Conservation (phyloP, 2,888 invertebrate genomes). For the Pachymerium ferrugineum region DNA sequence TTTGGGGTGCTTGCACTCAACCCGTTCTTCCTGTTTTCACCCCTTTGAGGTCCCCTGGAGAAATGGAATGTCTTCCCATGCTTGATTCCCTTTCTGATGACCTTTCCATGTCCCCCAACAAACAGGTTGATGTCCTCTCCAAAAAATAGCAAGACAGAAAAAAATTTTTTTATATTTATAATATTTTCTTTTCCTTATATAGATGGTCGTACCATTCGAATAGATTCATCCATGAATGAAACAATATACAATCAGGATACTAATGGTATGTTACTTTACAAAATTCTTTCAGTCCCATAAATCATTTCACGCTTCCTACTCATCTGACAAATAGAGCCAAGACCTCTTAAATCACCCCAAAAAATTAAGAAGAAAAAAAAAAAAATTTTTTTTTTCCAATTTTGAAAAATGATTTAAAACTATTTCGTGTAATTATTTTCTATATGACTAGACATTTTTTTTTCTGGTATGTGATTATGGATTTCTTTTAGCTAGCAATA, state of each 20-base stretch:
- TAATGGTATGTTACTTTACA: not conserved
- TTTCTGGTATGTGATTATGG: too few relatives aligned
- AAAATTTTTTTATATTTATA: not conserved
- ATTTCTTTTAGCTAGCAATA: too few relatives aligned
- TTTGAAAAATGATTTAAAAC: too few relatives aligned
- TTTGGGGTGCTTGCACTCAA: conserved; percentile 22
- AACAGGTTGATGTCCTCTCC: conserved; percentile 3
- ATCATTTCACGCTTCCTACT: too few relatives aligned
- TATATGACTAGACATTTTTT: too few relatives aligned
- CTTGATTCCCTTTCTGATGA: conserved; percentile 21
- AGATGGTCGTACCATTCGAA: not conserved
- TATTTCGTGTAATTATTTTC: too few relatives aligned
- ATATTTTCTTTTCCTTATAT: not conserved
- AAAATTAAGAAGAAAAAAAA: too few relatives aligned
- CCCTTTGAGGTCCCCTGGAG: conserved; percentile 26
- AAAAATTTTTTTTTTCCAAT: too few relatives aligned
- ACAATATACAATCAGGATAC: not conserved
- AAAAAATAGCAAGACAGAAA: not conserved
- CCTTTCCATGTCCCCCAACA: conserved; percentile 16
- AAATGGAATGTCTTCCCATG: conserved; percentile 24
- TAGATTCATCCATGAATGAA: not conserved
- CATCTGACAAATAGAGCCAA: too few relatives aligned
- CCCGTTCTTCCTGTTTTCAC: conserved; percentile 21
- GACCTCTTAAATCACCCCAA: too few relatives aligned
- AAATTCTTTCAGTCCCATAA: too few relatives aligned